These are phyloP conservation scores for Tetragonula carbonaria DNA, from an alignment of 2,888 invertebrate genomes.

Conservation along the genomic window DNA sequence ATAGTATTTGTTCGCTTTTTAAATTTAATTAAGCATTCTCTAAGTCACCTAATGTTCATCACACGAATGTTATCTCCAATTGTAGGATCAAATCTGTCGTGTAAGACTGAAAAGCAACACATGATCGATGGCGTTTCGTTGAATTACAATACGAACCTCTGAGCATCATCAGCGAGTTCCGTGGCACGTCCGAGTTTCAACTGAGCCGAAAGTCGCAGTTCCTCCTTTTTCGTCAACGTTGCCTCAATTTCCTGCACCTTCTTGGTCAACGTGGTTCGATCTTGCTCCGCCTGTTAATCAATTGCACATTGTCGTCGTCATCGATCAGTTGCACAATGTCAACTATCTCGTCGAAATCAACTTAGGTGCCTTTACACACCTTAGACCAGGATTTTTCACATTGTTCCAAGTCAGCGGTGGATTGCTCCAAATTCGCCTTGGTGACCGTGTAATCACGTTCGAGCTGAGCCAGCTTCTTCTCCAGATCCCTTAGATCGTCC, in stretches of 20 bases:
- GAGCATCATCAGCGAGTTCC: conserved; percentile 90
- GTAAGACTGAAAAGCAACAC: too few species aligned
- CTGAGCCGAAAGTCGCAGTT: conserved; percentile 87
- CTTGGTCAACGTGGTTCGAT: conserved; percentile 87
- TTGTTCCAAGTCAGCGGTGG: conserved; percentile 96
- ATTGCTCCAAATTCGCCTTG: conserved; percentile 95
- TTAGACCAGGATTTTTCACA: conserved; percentile 95
- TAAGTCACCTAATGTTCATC: not conserved
- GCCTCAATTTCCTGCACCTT: conserved; percentile 89
- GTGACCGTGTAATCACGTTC: conserved; percentile 95
- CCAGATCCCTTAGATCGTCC: conserved; percentile 97
- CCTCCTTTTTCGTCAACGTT: conserved; percentile 88
- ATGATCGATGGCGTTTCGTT: not conserved
- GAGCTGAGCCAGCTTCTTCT: conserved; percentile 97
- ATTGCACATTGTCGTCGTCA: not conserved
- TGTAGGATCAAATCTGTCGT: too few species aligned
- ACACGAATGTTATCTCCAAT: too few species aligned
- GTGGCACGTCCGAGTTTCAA: conserved; percentile 88
- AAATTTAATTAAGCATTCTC: not conserved
- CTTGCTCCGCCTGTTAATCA: conserved; percentile 86
- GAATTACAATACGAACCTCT: conserved; percentile 85
- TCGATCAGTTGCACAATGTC: not conserved
- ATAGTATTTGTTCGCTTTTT: not conserved
- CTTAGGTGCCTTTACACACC: conserved; percentile 83
- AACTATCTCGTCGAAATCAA: too few species aligned